Evolutionary conservation across 2,888 invertebrate species (phyloP).

Genomic region (Stomorhina lunata): DNA sequence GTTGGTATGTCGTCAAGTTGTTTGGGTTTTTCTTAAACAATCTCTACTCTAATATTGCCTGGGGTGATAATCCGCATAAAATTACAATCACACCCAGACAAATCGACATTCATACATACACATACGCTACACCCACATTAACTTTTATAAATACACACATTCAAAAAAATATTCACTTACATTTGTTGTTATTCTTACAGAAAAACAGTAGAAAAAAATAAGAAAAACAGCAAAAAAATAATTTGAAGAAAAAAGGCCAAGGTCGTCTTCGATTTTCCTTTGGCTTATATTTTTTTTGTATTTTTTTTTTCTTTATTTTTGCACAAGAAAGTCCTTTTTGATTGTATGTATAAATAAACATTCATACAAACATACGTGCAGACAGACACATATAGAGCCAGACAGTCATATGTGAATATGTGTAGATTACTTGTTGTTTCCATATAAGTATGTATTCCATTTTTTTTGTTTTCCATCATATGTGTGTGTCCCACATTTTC

Average conservation of each 20-base stretch:
- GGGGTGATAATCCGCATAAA: conserved; percentile 77
- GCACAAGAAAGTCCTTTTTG: conserved; percentile 63
- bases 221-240: conserved; percentile 42
- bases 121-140: conserved; percentile 32
- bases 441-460: neutral
- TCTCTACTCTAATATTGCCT: conserved; percentile 64
- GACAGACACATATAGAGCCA: conserved; percentile 59
- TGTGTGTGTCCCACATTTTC: conserved; percentile 62
- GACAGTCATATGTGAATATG: conserved; percentile 66
- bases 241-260: conserved; percentile 67
- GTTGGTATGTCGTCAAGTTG: conserved; percentile 53
- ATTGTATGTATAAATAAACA: conserved; percentile 15
- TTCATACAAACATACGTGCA: conserved; percentile 63
- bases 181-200: conserved; percentile 20
- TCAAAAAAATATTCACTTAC: neutral
- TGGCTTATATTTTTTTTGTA: conserved; percentile 28
- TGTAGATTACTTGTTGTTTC: conserved; percentile 38
- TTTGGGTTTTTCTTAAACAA: conserved; percentile 56
- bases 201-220: conserved; percentile 50
- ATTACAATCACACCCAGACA: conserved; percentile 75
- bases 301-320: conserved; percentile 22
- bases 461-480: conserved; percentile 45
- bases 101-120: conserved; percentile 51
- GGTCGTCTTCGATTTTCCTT: conserved; percentile 69
- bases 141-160: neutral